Conservation (phyloP, 2,888 invertebrate species). For the Xanthorhoe spadicearia region DNA sequence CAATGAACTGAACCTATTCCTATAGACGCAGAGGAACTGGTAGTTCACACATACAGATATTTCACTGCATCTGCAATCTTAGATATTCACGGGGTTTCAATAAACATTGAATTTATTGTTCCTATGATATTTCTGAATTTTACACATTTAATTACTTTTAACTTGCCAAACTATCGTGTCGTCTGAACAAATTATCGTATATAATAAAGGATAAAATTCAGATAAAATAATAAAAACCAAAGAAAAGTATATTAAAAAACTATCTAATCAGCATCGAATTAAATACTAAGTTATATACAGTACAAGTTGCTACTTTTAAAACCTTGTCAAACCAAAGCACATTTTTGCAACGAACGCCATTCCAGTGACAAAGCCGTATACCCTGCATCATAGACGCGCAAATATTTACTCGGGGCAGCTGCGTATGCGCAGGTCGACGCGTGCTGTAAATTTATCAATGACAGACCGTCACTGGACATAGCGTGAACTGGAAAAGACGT, state of each 20-base stretch:
- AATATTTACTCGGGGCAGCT: constrained; percentile 75
- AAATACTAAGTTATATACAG: too few relatives aligned
- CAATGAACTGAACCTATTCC: constrained; percentile 68
- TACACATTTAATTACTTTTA: too few relatives aligned
- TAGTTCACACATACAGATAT: not conserved
- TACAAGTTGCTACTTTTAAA: too few relatives aligned
- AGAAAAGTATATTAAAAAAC: too few relatives aligned
- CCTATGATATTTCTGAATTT: too few relatives aligned
- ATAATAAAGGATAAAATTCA: too few relatives aligned
- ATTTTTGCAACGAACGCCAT: not conserved
- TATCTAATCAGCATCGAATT: too few relatives aligned
- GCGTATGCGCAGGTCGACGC: constrained; percentile 53
- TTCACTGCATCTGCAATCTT: constrained; percentile 6
- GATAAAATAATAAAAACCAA: too few relatives aligned
- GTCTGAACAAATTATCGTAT: too few relatives aligned
- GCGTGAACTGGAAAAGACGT: constrained; percentile 24
- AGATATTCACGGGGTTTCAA: not conserved
- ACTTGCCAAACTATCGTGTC: too few relatives aligned
- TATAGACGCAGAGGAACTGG: constrained; percentile 18
- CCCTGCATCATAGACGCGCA: constrained; percentile 56
- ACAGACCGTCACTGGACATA: constrained; percentile 51
- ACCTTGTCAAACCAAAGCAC: not conserved
- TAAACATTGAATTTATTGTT: not conserved
- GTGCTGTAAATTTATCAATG: constrained; percentile 66
- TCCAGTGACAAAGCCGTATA: constrained; percentile 11